These are phyloP conservation scores for Megaceryle maxima DNA, from an alignment of 2,113 vertebrate genomes.

Conservation along the genomic window DNA sequence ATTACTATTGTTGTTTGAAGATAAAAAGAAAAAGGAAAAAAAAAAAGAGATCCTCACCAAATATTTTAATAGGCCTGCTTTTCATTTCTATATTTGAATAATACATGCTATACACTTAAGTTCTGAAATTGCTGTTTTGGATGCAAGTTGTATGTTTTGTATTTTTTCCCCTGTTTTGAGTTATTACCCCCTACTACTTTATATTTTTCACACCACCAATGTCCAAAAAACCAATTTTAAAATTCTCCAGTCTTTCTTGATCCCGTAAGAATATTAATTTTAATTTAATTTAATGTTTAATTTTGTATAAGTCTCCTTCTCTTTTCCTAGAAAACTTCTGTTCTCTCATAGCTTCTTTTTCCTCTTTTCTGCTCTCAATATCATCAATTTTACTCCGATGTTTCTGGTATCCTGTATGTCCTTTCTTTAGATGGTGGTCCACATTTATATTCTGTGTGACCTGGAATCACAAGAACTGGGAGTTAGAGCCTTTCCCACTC, in stretches of 20 bases:
- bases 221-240: not conserved
- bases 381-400: not conserved
- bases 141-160: not conserved
- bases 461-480: not conserved
- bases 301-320: not conserved
- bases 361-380: not conserved
- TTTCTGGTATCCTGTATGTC: not conserved
- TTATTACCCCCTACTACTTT: not conserved
- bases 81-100: not conserved
- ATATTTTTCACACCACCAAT: not conserved
- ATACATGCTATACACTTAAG: not conserved
- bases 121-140: not conserved
- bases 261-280: not conserved
- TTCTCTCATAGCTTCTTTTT: not conserved
- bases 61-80: not conserved
- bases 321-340: not conserved
- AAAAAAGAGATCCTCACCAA: not conserved
- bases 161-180: not conserved
- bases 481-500: not conserved
- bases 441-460: not conserved
- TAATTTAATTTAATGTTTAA: not conserved
- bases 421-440: not conserved
- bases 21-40: not conserved
- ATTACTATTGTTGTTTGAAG: not conserved
- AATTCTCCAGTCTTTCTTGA: not conserved